Evolutionary conservation across 1,140 invertebrate genomes (phyloP).

Genomic region (Drosophila sproati): DNA sequence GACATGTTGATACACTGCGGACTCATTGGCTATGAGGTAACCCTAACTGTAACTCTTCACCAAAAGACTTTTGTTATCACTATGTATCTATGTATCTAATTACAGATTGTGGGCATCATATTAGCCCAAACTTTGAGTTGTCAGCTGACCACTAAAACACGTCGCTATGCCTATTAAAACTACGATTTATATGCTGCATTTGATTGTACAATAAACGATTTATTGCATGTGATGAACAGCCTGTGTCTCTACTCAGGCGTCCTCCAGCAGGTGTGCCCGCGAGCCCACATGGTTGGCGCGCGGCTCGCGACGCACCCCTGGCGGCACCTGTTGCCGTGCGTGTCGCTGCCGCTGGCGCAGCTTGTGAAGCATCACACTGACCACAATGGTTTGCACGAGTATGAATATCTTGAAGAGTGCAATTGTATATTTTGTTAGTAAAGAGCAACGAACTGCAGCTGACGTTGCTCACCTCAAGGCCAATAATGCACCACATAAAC

Average conservation of each 20-base stretch:
- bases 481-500: constrained; percentile 71
- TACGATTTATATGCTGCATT: constrained; percentile 53
- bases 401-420: constrained; percentile 54
- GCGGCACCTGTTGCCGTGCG: constrained; percentile 56
- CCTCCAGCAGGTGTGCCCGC: constrained; percentile 53
- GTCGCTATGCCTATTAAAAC: constrained; percentile 65
- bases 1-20: constrained; percentile 67
- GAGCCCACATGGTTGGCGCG: constrained; percentile 65
- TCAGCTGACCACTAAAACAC: constrained; percentile 70
- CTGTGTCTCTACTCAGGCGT: constrained; percentile 35
- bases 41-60: background rate
- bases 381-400: constrained; percentile 55
- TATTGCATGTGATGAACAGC: constrained; percentile 19
- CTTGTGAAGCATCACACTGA: constrained; percentile 63
- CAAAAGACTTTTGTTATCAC: background rate
- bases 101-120: constrained; percentile 70
- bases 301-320: constrained; percentile 66
- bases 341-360: constrained; percentile 49
- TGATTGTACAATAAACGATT: constrained; percentile 58
- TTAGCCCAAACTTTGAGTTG: constrained; percentile 70
- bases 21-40: constrained; percentile 74
- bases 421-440: background rate
- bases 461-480: constrained; percentile 67
- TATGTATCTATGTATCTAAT: background rate
- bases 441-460: constrained; percentile 27